Evolutionary conservation across 1,140 invertebrate genomes (phyloP), one percentile per base, ranked within the genome.

Genomic region (Ceratosolen fusciceps): DNA sequence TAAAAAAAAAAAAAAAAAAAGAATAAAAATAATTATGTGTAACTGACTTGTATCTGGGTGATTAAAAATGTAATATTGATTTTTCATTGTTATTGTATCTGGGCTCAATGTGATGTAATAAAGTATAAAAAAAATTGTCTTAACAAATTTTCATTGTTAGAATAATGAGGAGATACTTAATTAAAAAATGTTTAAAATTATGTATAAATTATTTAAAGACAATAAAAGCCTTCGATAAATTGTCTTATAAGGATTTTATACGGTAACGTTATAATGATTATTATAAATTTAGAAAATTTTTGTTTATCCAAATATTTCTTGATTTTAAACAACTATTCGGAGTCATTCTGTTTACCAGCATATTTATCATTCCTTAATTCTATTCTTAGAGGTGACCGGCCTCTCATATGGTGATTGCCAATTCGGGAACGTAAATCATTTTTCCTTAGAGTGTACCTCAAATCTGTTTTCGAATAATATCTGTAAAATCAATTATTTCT

Each of bases 341-440:
- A 82, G 67, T 84, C 83, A 80, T 81, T 85, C 29, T 80, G 72
- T n/a, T 85, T 79, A 39, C 84, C 81, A 7, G 84, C 77, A 70
- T 86, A 89, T 82, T 88, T 88, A 37, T 89, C 88, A 71, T 89
- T 89, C 82, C 85, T 88, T 8, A 89, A 84, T 85, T 89, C 88
- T 88, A 89, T 89, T 80, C 88, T 88, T 26, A 89, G 80, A 3
- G 88, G 87, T 43, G 88, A 89, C 60, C 88, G 84, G 24, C 84
- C 85, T 77, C 85, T 84, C 21, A 85, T 84, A 21, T 88, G 85
- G 77, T 85, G 83, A 77, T 84, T 85, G 14, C 87, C 85, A 7
- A 89, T 85, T 4, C 88, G 83, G 8, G 88, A 88, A 54, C 88
- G 81, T 14, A 89, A 79, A 74, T 89, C 88, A 10, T 81, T 84